Evolutionary conservation across 2,888 invertebrate genomes (phyloP), one percentile per base, ranked within the genome.

Genomic region (Ectemnius lituratus): DNA sequence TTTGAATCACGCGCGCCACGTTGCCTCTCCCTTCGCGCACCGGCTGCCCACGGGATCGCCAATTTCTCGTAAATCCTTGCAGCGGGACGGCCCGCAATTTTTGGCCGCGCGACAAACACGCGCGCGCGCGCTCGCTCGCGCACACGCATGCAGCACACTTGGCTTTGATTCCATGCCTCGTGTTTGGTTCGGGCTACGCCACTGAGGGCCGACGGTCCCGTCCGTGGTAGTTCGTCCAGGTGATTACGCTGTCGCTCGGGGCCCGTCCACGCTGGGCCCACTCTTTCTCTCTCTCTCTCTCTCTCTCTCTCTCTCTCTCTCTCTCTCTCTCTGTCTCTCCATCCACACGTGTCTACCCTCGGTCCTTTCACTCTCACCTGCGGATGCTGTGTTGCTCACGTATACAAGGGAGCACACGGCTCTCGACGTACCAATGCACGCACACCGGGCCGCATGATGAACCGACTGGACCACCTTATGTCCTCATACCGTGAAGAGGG

Each of bases 221-320:
- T 84, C 37, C 37, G 84, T 87, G 84, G 88, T 87, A 88, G 88
- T 88, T 87, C 85, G 86, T 88, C 85, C 88, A 84, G 88, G 87
- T 89, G 90, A 90, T 90, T 90, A 90, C 88, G 87, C 89, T 89
- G 90, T 90, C 90, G 89, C 90, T 88, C 84, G 84, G 68, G 86
- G 88, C 87, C 77, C 81, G 79, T 79, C 83, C 84, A 76, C 78
- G 70, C 76, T 73, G 52, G 52, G 52, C 52, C 68, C 66, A 60
- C 67, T 59, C 69, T 67, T 60, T 63, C 65, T 46, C 62, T 27
- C 13, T 52, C 60, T 23, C 49, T 23, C 49, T 18, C 23, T 11
- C 63, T 4, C 45, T n/a, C 28, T 23, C 49, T n/a, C 52, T 37
- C 61, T 65, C 68, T 56, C 59, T 59, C 45, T n/a, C n/a, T n/a